Base-by-base conservation (phyloP, 2,888 invertebrate genomes). In the Erebia palarica region DNA sequence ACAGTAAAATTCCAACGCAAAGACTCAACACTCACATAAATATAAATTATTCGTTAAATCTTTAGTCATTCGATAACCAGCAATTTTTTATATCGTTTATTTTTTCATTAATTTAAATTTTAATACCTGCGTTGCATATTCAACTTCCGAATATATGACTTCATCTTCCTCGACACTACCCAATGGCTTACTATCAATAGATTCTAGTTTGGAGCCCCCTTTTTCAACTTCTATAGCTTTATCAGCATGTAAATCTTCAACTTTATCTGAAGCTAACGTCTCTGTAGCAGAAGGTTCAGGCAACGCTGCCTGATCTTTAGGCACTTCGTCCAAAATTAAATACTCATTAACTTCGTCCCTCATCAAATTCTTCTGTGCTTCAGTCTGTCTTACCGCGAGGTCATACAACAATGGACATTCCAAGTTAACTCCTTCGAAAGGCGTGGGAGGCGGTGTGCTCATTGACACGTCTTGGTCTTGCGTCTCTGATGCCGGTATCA, bases 81-180 rank as follows among this genome's bases (percentile, higher is more conserved):
- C n/a, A 53, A 53, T 16, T n/a, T 8, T n/a, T 53, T 53, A 18
- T 9, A 55, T 2, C 1, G 16, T 16, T 55, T 55, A 7, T 16
- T 55, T 55, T 55, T 18, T 55, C n/a, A 55, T 18, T 18, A 18
- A 18, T 55, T 9, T 16, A 18, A 55, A 18, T 53, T 51, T 57
- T 4, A 58, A 85, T 90, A 91, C 91, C 91, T 91, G 89, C 53
- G 85, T 79, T 72, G 77, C 73, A 61, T 91, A 87, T 57, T 88
- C 90, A 14, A 91, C 89, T 81, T 91, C 92, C 1, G 89, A 86
- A 78, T 92, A 92, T 70, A 91, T 90, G 69, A 80, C 89, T 72
- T 92, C 90, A 14, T 88, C 86, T 13, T 80, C 80, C 4, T 65
- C 53, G 8, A 58, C 73, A 69, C 49, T 70, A 64, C 16, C 69